Evolutionary conservation across 2,797 vertebrate genomes (phyloP).

Genomic region (Xerus rutilus): DNA sequence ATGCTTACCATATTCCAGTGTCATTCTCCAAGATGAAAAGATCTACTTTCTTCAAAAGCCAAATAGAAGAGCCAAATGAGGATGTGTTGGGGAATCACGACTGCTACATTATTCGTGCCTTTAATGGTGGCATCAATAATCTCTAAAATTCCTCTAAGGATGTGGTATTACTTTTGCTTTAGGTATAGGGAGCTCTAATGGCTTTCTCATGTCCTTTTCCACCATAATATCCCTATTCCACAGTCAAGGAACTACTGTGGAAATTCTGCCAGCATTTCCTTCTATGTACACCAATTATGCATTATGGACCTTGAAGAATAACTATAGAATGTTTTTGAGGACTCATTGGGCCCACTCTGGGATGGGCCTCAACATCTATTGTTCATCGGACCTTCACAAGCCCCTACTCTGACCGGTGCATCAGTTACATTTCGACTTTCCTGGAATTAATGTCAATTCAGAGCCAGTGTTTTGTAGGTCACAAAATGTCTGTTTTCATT

Average conservation of each 20-base stretch:
- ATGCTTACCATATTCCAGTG: neutral
- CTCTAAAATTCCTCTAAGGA: neutral
- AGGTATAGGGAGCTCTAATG: neutral
- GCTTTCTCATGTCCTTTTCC: neutral
- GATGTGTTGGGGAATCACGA: neutral
- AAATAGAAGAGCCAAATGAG: neutral
- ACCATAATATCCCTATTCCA: neutral
- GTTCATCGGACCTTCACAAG: neutral
- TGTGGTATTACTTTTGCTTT: neutral
- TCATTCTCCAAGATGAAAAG: neutral
- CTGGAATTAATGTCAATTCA: neutral
- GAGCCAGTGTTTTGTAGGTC: neutral
- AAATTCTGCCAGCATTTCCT: neutral
- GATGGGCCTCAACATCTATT: neutral
- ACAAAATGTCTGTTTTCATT: neutral
- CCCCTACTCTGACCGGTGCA: neutral
- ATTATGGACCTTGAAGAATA: neutral
- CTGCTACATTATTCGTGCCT: neutral
- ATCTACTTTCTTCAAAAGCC: neutral
- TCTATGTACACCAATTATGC: neutral
- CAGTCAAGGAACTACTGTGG: neutral
- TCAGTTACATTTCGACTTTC: neutral
- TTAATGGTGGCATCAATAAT: neutral
- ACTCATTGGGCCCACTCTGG: neutral
- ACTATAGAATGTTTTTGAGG: neutral